Evolutionary conservation across 2,113 vertebrate genomes (phyloP), one percentile per base, ranked within the genome.

Genomic region (Fukomys damarensis): DNA sequence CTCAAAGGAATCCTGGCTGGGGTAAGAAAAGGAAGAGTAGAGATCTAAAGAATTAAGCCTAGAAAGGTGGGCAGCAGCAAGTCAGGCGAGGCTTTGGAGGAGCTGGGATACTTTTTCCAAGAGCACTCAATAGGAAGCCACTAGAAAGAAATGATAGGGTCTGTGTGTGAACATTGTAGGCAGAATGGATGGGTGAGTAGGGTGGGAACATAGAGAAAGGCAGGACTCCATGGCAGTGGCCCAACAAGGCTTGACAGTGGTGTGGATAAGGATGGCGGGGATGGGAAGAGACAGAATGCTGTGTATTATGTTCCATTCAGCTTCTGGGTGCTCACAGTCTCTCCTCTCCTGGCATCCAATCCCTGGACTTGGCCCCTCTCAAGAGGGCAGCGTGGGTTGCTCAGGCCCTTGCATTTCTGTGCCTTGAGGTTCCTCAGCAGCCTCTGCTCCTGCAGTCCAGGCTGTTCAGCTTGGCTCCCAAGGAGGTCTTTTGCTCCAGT

Each of bases 281-380:
- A 5, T 3, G 41, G 16, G 72, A 41, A 74, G 20, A 49, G 49
- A 86, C 26, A 82, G 35, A 5, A 41, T n/a, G 22, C 3, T 14
- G 43, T 0, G 24, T 32, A 17, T 8, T 24, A 38, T 1, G 19
- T 24, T 88, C n/a, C 52, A 41, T 41, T 77, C 41, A 24, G 58
- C 63, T 65, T 20, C 17, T n/a, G 8, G 46, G 52, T 91, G 28
- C 95, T 94, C 95, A 28, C 94, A 79, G 16, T 94, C 92, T 38
- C 98, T 99, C 85, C 96, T 80, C 98, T 88, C 94, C 3, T 96
- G 91, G 74, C 77, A 63, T 70, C 68, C 81, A 17, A 7, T 30
- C 30, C 1, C 93, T 28, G 99, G 98, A 84, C 98, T 98, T 98
- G 99, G 43, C 12, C 43, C 76, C 98, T 97, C 99, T 99, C 99